phyloP scores from a whole-genome alignment of 2,888 invertebrate species.

The Parasteatoda lunata region DNA sequence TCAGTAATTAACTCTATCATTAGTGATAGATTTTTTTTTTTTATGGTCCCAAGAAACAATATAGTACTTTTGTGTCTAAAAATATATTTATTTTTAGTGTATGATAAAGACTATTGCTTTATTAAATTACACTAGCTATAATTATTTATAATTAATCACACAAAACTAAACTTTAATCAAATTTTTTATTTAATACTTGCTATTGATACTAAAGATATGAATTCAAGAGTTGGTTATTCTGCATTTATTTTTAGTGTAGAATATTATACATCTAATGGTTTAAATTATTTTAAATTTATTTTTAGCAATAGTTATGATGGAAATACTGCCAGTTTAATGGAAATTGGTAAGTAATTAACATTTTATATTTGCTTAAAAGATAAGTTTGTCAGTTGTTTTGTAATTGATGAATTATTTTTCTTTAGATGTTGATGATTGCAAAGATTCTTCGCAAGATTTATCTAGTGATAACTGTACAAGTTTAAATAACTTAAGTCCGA shows the following conservation, averaged over 20 bases:
- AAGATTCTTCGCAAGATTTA: background rate
- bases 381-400: background rate
- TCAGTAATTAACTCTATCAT: no score
- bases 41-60: no score
- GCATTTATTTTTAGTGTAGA: background rate
- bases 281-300: slow-evolving; percentile 4
- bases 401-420: background rate
- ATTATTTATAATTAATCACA: no score
- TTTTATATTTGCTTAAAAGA: background rate
- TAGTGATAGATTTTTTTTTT: no score
- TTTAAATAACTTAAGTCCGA: background rate
- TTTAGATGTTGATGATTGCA: background rate
- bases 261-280: background rate
- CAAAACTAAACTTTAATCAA: background rate
- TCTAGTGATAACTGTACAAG: background rate
- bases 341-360: slow-evolving; percentile 31
- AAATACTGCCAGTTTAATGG: slow-evolving; percentile 19
- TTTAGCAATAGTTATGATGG: slow-evolving; percentile 31
- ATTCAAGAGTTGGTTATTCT: background rate
- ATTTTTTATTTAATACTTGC: background rate
- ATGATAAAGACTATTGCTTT: no score
- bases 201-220: background rate
- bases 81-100: no score
- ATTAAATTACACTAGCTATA: no score
- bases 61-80: no score